Conservation (phyloP, 2,888 invertebrate genomes). For the Lasioglossum marginatum region DNA sequence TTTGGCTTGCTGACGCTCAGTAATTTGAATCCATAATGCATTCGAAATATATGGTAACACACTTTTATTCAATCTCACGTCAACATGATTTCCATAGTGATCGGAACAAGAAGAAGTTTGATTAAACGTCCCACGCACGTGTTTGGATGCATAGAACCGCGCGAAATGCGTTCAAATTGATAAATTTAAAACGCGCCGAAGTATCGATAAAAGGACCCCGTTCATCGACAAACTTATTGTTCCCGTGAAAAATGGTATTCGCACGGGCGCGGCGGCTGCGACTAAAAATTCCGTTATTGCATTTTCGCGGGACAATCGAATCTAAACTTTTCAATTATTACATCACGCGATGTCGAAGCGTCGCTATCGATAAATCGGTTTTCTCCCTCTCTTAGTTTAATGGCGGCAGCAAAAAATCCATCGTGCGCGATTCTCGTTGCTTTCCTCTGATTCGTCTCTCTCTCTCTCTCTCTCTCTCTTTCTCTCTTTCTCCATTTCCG, state of each 20-base stretch:
- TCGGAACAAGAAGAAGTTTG: conserved; percentile 3
- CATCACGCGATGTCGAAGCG: not conserved
- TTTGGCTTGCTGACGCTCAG: conserved; percentile 24
- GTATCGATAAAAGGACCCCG: not conserved
- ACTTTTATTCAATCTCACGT: not conserved
- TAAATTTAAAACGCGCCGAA: not conserved
- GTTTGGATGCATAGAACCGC: not conserved
- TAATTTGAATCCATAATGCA: conserved; percentile 20
- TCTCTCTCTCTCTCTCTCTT: not conserved
- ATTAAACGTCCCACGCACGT: conserved; percentile 19
- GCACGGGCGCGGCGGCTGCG: not conserved
- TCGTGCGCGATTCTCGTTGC: not conserved
- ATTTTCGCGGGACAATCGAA: not conserved
- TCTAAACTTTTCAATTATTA: conserved; percentile 3
- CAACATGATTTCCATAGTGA: conserved; percentile 31
- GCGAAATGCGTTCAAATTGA: not conserved
- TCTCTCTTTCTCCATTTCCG: not conserved
- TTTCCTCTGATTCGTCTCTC: not conserved
- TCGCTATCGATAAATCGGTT: not conserved
- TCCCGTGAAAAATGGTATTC: not conserved
- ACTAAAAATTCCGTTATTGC: not conserved
- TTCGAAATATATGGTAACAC: not conserved
- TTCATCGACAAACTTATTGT: not conserved
- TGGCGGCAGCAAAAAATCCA: not conserved
- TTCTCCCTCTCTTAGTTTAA: not conserved